Percentiles rank a stretch among this genome's conserved stretches.
Conservation (phyloP, 2,113 vertebrate species). For the Nycticebus coucang region DNA sequence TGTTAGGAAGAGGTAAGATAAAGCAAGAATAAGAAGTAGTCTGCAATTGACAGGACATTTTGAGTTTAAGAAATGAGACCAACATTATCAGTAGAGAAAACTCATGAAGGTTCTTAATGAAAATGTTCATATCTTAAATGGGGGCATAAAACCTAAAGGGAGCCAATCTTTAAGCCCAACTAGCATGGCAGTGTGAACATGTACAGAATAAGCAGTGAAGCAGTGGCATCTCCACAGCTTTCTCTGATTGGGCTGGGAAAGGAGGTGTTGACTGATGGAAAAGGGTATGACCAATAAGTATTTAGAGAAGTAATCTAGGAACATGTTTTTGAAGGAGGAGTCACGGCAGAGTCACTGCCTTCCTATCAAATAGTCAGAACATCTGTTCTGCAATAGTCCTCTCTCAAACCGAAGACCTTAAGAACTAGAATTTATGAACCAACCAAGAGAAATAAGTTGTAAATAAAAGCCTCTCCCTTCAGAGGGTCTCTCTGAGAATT, state of each 20-base stretch:
- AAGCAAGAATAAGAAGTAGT: neutral
- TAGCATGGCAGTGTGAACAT: neutral
- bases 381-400: neutral
- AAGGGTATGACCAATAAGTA: neutral
- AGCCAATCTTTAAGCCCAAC: neutral
- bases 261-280: neutral
- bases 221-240: neutral
- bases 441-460: neutral
- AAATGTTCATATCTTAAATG: constrained; percentile 1
- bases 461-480: neutral
- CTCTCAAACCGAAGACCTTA: neutral
- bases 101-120: constrained; percentile 1
- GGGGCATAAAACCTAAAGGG: neutral
- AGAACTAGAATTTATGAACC: neutral
- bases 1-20: neutral
- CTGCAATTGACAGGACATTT: neutral
- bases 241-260: neutral
- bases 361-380: neutral
- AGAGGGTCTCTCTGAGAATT: neutral
- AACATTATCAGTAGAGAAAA: neutral
- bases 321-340: neutral
- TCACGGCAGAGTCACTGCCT: neutral
- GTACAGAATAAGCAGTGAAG: neutral
- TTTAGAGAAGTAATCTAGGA: neutral
- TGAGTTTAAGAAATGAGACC: neutral